Conservation (phyloP, 2,797 vertebrate genomes). For the Anabas testudineus region DNA sequence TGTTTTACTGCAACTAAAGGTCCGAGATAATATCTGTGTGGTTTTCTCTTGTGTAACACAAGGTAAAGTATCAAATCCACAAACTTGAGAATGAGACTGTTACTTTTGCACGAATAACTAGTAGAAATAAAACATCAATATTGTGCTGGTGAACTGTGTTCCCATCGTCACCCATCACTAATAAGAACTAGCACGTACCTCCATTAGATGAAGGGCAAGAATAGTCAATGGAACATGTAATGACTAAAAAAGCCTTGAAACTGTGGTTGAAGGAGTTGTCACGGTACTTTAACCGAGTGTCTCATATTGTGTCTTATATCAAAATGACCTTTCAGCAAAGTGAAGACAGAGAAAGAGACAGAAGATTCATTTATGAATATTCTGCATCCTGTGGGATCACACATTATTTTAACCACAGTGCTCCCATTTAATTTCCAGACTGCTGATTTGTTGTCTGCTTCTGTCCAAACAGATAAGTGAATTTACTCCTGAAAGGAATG, state of each 20-base stretch:
- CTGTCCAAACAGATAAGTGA: conserved; percentile 59
- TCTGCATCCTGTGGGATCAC: conserved; percentile 33
- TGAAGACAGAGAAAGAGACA: not conserved
- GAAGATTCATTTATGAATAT: conserved; percentile 38
- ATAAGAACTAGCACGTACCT: not conserved
- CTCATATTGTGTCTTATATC: conserved; percentile 7
- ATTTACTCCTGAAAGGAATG: conserved; percentile 65
- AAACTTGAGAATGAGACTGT: too few relatives aligned
- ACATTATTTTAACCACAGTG: conserved; percentile 27
- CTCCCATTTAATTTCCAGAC: conserved; percentile 66
- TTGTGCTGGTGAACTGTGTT: too few relatives aligned
- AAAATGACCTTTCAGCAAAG: conserved; percentile 31
- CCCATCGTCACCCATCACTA: not conserved
- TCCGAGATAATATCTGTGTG: too few relatives aligned
- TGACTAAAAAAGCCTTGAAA: conserved; percentile 8
- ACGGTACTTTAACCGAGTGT: not conserved
- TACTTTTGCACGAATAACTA: too few relatives aligned
- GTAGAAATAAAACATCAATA: too few relatives aligned
- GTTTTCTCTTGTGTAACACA: too few relatives aligned
- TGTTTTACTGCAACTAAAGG: too few relatives aligned
- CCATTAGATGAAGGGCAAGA: not conserved
- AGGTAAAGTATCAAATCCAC: too few relatives aligned
- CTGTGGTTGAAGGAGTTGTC: not conserved
- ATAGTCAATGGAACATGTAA: not conserved
- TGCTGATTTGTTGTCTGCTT: conserved; percentile 62